A percentile compares a stretch with the other conserved stretches of the same genome.
These are phyloP conservation scores for Girardia tigrina DNA, from an alignment of 2,888 invertebrate genomes.

Conservation along the genomic window DNA sequence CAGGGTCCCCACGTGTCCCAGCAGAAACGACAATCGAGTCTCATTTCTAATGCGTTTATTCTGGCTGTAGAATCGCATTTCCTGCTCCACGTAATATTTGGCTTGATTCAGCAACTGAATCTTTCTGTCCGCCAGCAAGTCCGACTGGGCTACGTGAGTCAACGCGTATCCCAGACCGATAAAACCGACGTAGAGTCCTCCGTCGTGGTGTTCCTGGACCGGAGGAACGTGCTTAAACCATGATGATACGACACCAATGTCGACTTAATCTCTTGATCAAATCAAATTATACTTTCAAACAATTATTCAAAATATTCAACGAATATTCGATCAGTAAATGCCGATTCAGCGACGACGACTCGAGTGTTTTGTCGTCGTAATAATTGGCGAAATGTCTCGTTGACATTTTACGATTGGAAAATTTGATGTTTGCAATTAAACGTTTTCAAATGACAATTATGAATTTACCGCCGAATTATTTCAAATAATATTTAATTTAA, in stretches of 20 bases:
- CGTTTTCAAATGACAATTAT: too few relatives aligned
- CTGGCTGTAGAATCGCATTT: not conserved
- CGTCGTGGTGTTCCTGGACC: conserved; percentile 25
- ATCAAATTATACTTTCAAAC: not conserved
- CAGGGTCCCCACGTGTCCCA: not conserved
- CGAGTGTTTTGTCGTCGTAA: not conserved
- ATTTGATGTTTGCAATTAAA: too few relatives aligned
- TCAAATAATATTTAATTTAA: too few relatives aligned
- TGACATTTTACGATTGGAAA: too few relatives aligned
- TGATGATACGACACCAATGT: not conserved
- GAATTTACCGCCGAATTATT: too few relatives aligned
- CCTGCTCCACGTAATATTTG: not conserved
- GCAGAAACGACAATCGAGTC: not conserved
- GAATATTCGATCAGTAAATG: not conserved
- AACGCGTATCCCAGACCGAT: conserved; percentile 24
- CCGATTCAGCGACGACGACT: not conserved
- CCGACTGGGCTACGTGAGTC: not conserved
- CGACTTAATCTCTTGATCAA: not conserved
- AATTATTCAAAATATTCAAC: not conserved
- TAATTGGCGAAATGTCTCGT: not conserved
- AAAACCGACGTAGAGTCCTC: conserved; percentile 24
- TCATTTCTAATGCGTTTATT: not conserved
- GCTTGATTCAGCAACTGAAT: conserved; percentile 23
- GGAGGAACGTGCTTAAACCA: conserved; percentile 15
- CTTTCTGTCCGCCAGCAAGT: not conserved